Evolutionary conservation across 2,888 invertebrate genomes (phyloP), one percentile per base, ranked within the genome.

Genomic region (Eurytoma californica): DNA sequence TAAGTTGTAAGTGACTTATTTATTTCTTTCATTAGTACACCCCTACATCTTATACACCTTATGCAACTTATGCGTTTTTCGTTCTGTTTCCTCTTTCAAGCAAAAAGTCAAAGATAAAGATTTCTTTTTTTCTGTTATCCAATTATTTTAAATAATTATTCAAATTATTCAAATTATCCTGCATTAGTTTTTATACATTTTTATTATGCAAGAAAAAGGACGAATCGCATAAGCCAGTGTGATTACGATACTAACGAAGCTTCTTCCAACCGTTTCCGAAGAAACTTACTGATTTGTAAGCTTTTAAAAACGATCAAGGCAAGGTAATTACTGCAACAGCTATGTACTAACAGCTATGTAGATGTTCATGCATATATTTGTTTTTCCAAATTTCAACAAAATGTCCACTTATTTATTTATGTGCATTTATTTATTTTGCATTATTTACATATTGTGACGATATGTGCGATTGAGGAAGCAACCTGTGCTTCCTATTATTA

Each of bases 301-400:
- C 85, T 65, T 74, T 70, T 66, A 55, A 72, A 67, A 63, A 30
- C 16, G 83, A 82, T 83, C 82, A 85, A 83, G 83, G 81, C 85
- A 88, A 89, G 89, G 89, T 89, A 89, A 89, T 85, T 89, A 89
- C 87, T 83, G 16, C 7, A 61, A 69, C 13, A 4, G 39, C 39
- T 39, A 39, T 39, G 39, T 39, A 73, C 65, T 74, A 67, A 74
- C 66, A 60, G 72, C 60, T 72, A 13, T 74, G 67, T 78, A 76
- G 67, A 30, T 80, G 80, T 80, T 72, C 61, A 72, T 58, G 14
- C 47, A 57, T 57, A 60, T 79, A 30, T 73, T 75, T 78, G 67
- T 76, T 39, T 39, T 39, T 39, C 7, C 2, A 39, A 7, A 39
- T 39, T 39, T 72, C 55, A 72, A 67, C 67, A 75, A 61, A 82